Conservation (phyloP, 2,797 vertebrate genomes). For the Rhinella marina region DNA sequence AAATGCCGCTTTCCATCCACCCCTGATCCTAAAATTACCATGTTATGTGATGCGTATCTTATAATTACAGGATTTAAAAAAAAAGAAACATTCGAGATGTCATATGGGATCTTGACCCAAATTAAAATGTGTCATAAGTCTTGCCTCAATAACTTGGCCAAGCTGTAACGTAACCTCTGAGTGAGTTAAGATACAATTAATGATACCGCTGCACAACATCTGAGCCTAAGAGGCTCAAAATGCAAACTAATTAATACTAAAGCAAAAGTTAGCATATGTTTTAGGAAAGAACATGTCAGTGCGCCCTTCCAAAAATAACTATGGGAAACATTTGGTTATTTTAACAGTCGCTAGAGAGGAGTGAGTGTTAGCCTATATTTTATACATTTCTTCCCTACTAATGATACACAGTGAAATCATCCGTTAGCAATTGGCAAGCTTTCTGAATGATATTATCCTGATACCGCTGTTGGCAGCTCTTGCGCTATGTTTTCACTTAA, state of each 20-base stretch:
- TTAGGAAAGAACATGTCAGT: slow-evolving; percentile 14
- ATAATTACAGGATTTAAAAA: background rate
- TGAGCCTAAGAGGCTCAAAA: slow-evolving; percentile 2
- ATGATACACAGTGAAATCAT: slow-evolving; percentile 35
- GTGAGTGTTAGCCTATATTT: background rate
- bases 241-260: slow-evolving; percentile 16
- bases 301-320: slow-evolving; percentile 20
- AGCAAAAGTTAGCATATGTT: slow-evolving; percentile 10
- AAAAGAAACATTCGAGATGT: background rate
- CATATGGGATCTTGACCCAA: background rate
- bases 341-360: background rate
- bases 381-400: slow-evolving; percentile 18
- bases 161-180: background rate
- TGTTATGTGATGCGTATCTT: background rate
- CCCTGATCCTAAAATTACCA: background rate
- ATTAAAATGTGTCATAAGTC: background rate
- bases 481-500: slow-evolving; percentile 34
- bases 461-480: slow-evolving; percentile 33
- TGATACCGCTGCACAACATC: background rate
- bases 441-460: slow-evolving; percentile 29
- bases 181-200: background rate
- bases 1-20: background rate
- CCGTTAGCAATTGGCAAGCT: slow-evolving; percentile 32
- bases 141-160: slow-evolving; percentile 1
- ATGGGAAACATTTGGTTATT: slow-evolving; percentile 3